Conservation (phyloP, 2,888 invertebrate genomes). For the Erynnis tages region DNA sequence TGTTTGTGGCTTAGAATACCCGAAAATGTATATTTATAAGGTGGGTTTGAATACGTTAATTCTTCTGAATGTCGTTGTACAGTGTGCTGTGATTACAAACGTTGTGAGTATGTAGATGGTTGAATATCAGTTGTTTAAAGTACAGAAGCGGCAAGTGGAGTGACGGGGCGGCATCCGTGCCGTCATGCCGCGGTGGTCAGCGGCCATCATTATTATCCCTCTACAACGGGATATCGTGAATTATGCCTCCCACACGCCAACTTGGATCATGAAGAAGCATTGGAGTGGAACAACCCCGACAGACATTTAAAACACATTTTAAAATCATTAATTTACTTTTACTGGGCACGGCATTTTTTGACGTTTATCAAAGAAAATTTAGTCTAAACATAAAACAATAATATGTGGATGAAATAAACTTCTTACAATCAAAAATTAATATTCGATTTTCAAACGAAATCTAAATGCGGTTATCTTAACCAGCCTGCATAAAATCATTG, state of each 20-base stretch:
- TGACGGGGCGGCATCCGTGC: constrained; percentile 48
- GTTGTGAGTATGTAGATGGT: background rate
- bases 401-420: too few relatives aligned
- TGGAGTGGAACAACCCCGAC: constrained; percentile 23
- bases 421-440: too few relatives aligned
- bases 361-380: too few relatives aligned
- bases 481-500: constrained; percentile 13
- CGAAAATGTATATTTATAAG: too few relatives aligned
- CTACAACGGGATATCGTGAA: constrained; percentile 73
- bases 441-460: background rate
- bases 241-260: constrained; percentile 62
- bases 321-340: constrained; percentile 11
- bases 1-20: too few relatives aligned
- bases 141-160: constrained; percentile 46
- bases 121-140: constrained; percentile 26
- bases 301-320: constrained; percentile 10
- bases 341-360: background rate
- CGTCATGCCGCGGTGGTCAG: constrained; percentile 60
- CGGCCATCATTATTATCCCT: constrained; percentile 60
- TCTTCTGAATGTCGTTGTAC: too few relatives aligned
- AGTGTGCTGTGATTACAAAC: background rate
- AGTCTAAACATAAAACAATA: too few relatives aligned
- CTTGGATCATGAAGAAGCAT: constrained; percentile 32
- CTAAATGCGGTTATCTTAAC: constrained; percentile 18
- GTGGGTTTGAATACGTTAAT: too few relatives aligned